Conservation (phyloP, 2,113 vertebrate genomes). For the Cichladusa arquata region DNA sequence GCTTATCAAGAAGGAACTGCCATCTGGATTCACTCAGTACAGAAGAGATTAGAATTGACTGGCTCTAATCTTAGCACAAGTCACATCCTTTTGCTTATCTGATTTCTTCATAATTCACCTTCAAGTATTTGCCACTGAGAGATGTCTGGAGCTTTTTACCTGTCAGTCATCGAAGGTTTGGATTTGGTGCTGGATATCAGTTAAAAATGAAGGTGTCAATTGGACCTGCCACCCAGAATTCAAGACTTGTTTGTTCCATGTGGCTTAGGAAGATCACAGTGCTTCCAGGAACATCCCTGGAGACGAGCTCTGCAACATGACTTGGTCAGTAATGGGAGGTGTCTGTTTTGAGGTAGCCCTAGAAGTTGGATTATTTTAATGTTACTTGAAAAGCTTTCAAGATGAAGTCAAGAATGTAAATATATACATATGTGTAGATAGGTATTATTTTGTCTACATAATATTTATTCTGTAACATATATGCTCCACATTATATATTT, state of each 20-base stretch:
- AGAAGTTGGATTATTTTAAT: neutral
- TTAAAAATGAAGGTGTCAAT: slow-evolving; percentile 78
- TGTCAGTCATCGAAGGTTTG: slow-evolving; percentile 71
- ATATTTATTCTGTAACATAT: neutral
- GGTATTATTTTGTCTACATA: neutral
- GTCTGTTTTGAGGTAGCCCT: neutral
- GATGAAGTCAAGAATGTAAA: neutral
- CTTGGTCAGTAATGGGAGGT: neutral
- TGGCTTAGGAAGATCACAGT: slow-evolving; percentile 74
- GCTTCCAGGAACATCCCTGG: slow-evolving; percentile 80
- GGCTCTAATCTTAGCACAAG: neutral
- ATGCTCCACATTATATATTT: neutral
- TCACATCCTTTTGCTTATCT: neutral
- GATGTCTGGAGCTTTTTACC: slow-evolving; percentile 35
- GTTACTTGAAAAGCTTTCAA: neutral
- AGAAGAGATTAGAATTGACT: neutral
- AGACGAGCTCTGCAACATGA: slow-evolving; percentile 73
- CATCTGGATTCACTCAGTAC: neutral
- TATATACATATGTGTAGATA: neutral
- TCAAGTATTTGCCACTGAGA: neutral
- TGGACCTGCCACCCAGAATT: slow-evolving; percentile 77
- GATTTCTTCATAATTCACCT: neutral
- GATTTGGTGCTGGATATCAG: slow-evolving; percentile 71
- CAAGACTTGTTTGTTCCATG: slow-evolving; percentile 78
- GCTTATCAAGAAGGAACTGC: neutral